Evolutionary conservation across 2,797 vertebrate species (phyloP), one percentile per base, ranked within the genome.

Genomic region (Taenioides sp.): DNA sequence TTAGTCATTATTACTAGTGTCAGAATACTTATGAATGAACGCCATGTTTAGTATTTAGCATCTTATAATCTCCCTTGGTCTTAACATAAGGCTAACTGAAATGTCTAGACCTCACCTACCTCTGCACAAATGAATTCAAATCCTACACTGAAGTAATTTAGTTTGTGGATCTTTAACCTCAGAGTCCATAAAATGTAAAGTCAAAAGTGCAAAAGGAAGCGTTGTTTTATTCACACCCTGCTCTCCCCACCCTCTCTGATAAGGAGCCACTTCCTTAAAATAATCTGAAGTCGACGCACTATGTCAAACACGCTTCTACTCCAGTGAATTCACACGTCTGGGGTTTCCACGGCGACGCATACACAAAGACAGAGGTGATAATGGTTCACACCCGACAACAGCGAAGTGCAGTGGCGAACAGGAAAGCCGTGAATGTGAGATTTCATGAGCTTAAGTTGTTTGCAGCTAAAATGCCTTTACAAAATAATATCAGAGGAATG

Each of bases 261-360:
- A 85, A 82, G 80, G 61, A 79, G 57, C 58, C 69, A 83, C 82
- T 86, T 87, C 84, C 87, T 83, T 66, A 67, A 25, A 80, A 47
- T 47, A 28, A 59, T 17, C 27, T 68, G 63, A 34, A 57, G 67
- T 76, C 20, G 67, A 68, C 69, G 31, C 47, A 52, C 67, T 25
- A 23, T 62, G 73, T 40, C 61, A 69, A 31, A 72, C 17, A 12
- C 14, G 28, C 37, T 60, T 50, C 47, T 70, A 49, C 22, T 22
- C 31, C 28, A 68, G 67, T 54, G 70, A 14, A 47, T 72, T 82
- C 67, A 64, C 81, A 78, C 52, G 2, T 67, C 47, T 67, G 3
- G 23, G 55, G 65, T 69, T 66, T 67, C 40, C 75, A 76, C 72
- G 49, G 67, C 47, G 65, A 60, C 78, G 75, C 60, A 63, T 72